phyloP scores from a whole-genome alignment of 2,888 invertebrate species.

The Cantharis rustica region DNA sequence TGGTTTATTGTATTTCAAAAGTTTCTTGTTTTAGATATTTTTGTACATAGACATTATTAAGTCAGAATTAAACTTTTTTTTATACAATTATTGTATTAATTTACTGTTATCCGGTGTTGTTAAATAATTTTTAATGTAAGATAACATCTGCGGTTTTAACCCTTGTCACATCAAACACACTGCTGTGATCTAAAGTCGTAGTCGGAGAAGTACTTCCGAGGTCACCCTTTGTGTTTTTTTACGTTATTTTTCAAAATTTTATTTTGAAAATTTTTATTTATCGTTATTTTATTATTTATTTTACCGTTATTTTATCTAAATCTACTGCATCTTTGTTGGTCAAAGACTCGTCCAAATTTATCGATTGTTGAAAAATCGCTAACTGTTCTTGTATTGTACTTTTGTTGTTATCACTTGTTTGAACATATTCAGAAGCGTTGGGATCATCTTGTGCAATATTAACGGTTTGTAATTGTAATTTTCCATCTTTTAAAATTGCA shows the following conservation, averaged over 20 bases:
- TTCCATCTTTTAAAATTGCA: conserved; percentile 38
- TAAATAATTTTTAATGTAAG: too few species aligned
- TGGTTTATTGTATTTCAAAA: not conserved
- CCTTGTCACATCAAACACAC: too few species aligned
- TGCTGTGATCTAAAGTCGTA: too few species aligned
- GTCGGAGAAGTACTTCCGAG: too few species aligned
- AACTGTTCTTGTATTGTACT: conserved; percentile 8
- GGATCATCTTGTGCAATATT: conserved; percentile 5
- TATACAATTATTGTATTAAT: not conserved
- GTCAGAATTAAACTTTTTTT: not conserved
- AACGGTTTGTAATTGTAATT: conserved; percentile 33
- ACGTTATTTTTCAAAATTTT: too few species aligned
- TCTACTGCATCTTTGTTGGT: not conserved
- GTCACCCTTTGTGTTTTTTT: too few species aligned
- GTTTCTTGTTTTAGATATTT: not conserved
- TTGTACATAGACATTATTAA: not conserved
- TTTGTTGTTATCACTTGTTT: not conserved
- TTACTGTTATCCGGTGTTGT: not conserved
- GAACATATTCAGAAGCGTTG: not conserved
- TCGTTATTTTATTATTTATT: too few species aligned
- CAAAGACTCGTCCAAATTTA: conserved; percentile 11
- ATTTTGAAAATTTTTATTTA: too few species aligned
- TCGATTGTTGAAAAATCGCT: conserved; percentile 17
- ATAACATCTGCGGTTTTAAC: too few species aligned
- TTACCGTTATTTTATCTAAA: conserved; percentile 30